These are phyloP conservation scores for Tridacna gigas DNA, from an alignment of 2,888 invertebrate species.

Conservation along the genomic window DNA sequence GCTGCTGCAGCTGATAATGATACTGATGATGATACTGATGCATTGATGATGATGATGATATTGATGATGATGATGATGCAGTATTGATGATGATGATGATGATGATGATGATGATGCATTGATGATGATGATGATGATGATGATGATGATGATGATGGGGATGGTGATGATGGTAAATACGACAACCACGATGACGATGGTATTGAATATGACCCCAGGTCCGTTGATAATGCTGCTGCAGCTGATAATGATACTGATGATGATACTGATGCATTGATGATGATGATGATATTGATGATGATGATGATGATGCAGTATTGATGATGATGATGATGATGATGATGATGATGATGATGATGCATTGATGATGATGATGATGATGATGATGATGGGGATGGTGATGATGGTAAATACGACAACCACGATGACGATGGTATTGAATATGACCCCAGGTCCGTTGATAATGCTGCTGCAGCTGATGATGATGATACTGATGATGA, in stretches of 20 bases:
- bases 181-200: background rate
- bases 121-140: background rate
- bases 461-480: background rate
- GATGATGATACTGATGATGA: background rate
- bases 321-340: too few relatives aligned
- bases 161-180: background rate
- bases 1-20: background rate
- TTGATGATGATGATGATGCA: too few relatives aligned
- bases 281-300: background rate
- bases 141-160: background rate
- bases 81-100: too few relatives aligned
- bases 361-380: too few relatives aligned
- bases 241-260: background rate
- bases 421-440: background rate
- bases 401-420: background rate
- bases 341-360: too few relatives aligned
- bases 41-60: too few relatives aligned
- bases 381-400: background rate
- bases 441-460: background rate
- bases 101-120: too few relatives aligned
- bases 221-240: background rate
- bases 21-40: too few relatives aligned
- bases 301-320: too few relatives aligned
- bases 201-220: background rate
- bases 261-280: background rate